phyloP scores from a whole-genome alignment of 2,113 vertebrate genomes.

The Orthonyx spaldingii region DNA sequence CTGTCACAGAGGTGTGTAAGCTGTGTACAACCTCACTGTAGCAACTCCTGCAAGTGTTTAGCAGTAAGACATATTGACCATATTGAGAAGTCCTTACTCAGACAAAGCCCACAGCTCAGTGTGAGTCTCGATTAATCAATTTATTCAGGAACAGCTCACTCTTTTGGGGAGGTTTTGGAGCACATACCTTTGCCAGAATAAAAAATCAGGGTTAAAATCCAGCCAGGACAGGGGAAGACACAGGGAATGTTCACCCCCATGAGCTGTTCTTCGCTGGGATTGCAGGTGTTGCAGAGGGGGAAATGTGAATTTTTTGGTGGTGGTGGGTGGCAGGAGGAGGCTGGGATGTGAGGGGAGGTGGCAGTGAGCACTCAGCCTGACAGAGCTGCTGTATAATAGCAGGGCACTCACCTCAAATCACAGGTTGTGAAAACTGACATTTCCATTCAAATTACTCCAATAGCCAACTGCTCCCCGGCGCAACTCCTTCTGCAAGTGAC shows the following conservation, averaged over 20 bases:
- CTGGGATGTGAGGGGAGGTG: neutral
- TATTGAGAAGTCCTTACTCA: neutral
- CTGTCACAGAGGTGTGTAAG: neutral
- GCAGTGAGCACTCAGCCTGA: neutral
- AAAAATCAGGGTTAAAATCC: neutral
- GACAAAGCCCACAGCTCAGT: neutral
- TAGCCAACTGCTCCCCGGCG: slow-evolving; percentile 36
- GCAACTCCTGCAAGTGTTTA: slow-evolving; percentile 20
- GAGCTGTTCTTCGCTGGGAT: neutral
- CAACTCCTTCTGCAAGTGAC: slow-evolving; percentile 45
- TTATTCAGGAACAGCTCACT: neutral
- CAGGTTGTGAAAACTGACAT: slow-evolving; percentile 61
- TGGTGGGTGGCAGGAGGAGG: neutral
- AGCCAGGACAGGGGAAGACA: neutral
- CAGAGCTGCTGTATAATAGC: slow-evolving; percentile 30
- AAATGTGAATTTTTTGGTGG: neutral
- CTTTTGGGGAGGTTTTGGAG: neutral
- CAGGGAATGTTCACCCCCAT: accelerated
- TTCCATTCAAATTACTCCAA: slow-evolving; percentile 62
- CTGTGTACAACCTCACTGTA: neutral
- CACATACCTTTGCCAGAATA: neutral
- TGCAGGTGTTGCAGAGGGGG: neutral
- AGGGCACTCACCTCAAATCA: slow-evolving; percentile 66
- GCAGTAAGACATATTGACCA: neutral
- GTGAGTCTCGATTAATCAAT: neutral